A percentile compares a stretch with the other conserved stretches of the same genome.
Evolutionary conservation across 2,888 invertebrate genomes (phyloP).

Genomic region (Eucriotettix oculatus): DNA sequence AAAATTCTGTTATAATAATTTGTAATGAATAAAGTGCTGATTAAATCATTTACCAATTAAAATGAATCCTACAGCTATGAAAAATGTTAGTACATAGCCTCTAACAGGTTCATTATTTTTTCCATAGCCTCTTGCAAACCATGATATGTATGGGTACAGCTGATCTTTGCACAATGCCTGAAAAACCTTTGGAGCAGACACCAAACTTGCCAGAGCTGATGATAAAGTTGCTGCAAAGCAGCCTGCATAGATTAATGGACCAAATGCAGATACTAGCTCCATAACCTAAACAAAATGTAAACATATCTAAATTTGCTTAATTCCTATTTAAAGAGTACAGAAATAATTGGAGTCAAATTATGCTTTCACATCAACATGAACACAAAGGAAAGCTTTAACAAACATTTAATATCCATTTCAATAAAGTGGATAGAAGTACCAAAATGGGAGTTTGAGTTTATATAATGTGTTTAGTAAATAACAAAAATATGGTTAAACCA

Average conservation of each 20-base stretch:
- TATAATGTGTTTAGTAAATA: too few species aligned
- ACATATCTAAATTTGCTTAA: too few species aligned
- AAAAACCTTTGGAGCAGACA: slow-evolving; percentile 88
- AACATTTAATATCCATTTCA: too few species aligned
- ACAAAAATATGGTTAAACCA: too few species aligned
- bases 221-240: slow-evolving; percentile 95
- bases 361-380: too few species aligned
- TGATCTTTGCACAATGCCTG: slow-evolving; percentile 91
- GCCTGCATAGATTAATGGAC: slow-evolving; percentile 88
- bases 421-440: too few species aligned
- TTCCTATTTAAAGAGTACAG: too few species aligned
- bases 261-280: slow-evolving; percentile 65
- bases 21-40: neutral
- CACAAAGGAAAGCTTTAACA: too few species aligned
- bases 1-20: neutral
- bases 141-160: slow-evolving; percentile 76
- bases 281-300: slow-evolving; percentile 50
- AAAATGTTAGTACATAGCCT: slow-evolving; percentile 82
- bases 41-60: slow-evolving; percentile 54
- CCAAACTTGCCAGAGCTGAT: slow-evolving; percentile 87
- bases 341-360: too few species aligned
- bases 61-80: slow-evolving; percentile 73
- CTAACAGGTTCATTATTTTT: slow-evolving; percentile 69
- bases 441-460: too few species aligned
- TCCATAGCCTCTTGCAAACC: slow-evolving; percentile 79